Percentiles rank a stretch among this genome's conserved stretches.
These are phyloP conservation scores for Donacobius atricapilla DNA, from an alignment of 2,113 vertebrate species.

Conservation along the genomic window DNA sequence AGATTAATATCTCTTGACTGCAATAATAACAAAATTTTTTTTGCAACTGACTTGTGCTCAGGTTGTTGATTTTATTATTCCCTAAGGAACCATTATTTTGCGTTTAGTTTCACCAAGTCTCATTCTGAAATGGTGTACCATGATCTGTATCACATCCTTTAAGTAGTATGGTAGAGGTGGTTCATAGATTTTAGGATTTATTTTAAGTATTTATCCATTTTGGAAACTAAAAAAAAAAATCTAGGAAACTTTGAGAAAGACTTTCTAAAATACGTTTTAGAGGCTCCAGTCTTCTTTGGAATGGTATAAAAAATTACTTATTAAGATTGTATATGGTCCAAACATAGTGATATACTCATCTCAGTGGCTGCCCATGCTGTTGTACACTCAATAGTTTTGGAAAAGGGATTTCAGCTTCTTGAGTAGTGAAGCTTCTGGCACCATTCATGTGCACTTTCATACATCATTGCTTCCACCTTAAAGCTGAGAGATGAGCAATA, in stretches of 20 bases:
- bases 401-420: neutral
- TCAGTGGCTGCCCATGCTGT: neutral
- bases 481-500: neutral
- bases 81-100: neutral
- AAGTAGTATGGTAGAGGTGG: neutral
- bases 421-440: neutral
- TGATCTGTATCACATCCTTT: neutral
- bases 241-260: neutral
- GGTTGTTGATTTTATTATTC: slow-evolving; percentile 5
- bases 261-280: neutral
- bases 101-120: neutral
- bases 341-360: neutral
- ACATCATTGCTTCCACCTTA: neutral
- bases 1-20: neutral
- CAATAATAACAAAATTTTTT: neutral
- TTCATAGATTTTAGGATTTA: neutral
- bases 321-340: neutral
- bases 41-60: neutral
- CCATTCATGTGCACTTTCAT: neutral
- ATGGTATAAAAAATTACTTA: neutral
- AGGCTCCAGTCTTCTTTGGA: neutral
- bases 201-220: neutral
- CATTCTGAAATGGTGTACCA: neutral
- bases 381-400: neutral
- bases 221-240: neutral